Conservation (phyloP, 2,888 invertebrate species). For the Tiphia femorata region DNA sequence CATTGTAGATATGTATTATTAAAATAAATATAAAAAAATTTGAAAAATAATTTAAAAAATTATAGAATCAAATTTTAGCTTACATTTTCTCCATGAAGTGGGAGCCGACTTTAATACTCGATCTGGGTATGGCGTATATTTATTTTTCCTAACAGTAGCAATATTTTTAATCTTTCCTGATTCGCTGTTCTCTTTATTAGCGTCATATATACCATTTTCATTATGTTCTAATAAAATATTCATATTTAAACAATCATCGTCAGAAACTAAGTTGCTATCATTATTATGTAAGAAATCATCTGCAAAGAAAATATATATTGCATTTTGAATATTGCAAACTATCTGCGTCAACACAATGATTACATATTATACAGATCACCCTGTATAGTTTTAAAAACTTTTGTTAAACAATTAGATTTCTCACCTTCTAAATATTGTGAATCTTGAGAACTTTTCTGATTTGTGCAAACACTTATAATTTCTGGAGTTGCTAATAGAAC, state of each 20-base stretch:
- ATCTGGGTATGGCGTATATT: background rate
- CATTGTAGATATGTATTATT: background rate
- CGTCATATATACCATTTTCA: background rate
- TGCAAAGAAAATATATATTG: background rate
- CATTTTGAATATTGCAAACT: background rate
- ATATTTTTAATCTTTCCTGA: background rate
- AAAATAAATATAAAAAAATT: too few species aligned
- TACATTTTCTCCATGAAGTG: too few species aligned
- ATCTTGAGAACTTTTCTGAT: background rate
- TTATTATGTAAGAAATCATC: background rate
- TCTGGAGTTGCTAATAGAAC: conserved; percentile 1
- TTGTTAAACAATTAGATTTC: too few species aligned
- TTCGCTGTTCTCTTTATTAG: background rate
- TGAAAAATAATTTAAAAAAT: too few species aligned
- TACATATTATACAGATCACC: too few species aligned
- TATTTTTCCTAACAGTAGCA: background rate
- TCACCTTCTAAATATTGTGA: background rate
- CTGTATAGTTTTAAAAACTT: too few species aligned
- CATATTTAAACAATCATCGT: background rate
- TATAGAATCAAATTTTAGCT: too few species aligned
- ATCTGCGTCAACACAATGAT: too few species aligned
- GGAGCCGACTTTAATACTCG: too few species aligned
- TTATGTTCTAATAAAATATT: conserved; percentile 1
- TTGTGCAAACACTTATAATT: background rate
- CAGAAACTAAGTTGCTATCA: background rate